Percentiles rank a stretch among this genome's conserved stretches.
Conservation (phyloP, 2,888 invertebrate genomes). For the Macroteleia sp. region DNA sequence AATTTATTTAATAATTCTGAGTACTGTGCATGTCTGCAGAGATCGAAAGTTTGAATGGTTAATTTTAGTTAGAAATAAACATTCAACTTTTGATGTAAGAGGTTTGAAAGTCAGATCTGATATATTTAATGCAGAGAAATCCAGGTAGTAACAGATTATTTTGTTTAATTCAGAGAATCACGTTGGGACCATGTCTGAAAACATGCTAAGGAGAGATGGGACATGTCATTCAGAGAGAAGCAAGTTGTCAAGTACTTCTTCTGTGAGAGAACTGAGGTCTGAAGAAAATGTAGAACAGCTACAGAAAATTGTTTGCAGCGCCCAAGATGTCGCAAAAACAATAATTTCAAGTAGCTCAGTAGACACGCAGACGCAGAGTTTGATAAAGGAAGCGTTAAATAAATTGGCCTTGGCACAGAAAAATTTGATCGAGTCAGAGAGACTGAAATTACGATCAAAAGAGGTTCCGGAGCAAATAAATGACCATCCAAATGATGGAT, state of each 20-base stretch:
- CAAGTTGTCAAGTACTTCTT: too few relatives aligned
- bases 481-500: neutral
- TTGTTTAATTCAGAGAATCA: constrained; percentile 7
- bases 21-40: constrained; percentile 4
- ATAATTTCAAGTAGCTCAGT: too few relatives aligned
- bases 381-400: too few relatives aligned
- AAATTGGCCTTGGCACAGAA: constrained; percentile 28
- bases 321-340: too few relatives aligned
- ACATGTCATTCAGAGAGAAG: too few relatives aligned
- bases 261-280: too few relatives aligned
- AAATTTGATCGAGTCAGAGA: constrained; percentile 22
- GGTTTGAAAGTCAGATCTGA: constrained; percentile 37
- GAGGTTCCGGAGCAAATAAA: neutral
- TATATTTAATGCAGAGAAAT: constrained; percentile 12
- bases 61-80: constrained; percentile 1
- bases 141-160: constrained; percentile 37
- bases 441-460: neutral
- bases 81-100: constrained; percentile 15
- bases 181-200: constrained; percentile 26
- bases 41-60: constrained; percentile 4
- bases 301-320: too few relatives aligned
- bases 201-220: too few relatives aligned
- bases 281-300: too few relatives aligned
- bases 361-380: too few relatives aligned
- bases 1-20: constrained; percentile 4